phyloP scores from a whole-genome alignment of 2,888 invertebrate species.

The Eretmocerus hayati region DNA sequence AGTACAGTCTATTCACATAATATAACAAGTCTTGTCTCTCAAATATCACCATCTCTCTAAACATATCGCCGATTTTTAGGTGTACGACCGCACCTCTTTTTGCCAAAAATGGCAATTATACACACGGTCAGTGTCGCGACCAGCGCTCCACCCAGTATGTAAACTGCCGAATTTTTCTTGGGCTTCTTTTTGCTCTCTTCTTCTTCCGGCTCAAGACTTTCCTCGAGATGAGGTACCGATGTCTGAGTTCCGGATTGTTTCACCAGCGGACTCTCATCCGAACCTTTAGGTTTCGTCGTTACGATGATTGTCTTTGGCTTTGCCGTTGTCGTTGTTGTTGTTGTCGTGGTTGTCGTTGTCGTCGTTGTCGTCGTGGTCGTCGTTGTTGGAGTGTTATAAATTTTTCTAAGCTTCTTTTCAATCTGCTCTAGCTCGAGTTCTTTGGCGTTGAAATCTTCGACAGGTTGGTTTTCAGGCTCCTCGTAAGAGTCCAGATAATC shows the following conservation, averaged over 20 bases:
- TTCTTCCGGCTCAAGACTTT: conserved; percentile 16
- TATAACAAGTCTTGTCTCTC: no score
- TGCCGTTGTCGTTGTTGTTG: conserved; percentile 11
- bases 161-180: conserved; percentile 38
- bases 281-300: conserved; percentile 15
- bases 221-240: no score
- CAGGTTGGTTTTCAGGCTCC: conserved; percentile 21
- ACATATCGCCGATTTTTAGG: conserved; percentile 44
- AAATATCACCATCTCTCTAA: no score
- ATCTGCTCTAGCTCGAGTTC: conserved; percentile 32
- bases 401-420: conserved; percentile 27
- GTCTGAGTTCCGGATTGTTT: no score
- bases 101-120: conserved; percentile 39
- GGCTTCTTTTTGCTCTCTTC: conserved; percentile 25
- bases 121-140: conserved; percentile 37
- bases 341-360: conserved; percentile 23
- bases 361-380: conserved; percentile 27
- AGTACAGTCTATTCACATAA: no score
- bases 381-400: conserved; percentile 28
- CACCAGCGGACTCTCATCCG: conserved; percentile 1
- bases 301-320: background rate
- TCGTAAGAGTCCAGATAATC: conserved; percentile 28
- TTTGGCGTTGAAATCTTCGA: conserved; percentile 24
- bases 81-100: conserved; percentile 37
- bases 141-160: conserved; percentile 37